Percentiles rank a stretch among this genome's conserved stretches.
These are phyloP conservation scores for Acanthurus lineatus DNA, from an alignment of 2,797 vertebrate genomes.

Conservation along the genomic window DNA sequence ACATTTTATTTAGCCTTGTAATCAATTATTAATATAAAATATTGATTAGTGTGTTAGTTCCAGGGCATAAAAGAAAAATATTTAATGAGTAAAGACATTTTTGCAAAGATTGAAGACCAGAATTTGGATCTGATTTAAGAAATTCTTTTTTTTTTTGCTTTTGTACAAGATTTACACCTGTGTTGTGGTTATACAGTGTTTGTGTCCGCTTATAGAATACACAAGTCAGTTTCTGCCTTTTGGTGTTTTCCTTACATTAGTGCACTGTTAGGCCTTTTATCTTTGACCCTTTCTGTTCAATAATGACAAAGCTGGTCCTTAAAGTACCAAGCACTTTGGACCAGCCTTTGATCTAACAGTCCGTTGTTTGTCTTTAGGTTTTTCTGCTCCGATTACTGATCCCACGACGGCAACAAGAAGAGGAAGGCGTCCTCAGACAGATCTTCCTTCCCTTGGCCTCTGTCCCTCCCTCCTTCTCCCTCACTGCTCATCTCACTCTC, in stretches of 20 bases:
- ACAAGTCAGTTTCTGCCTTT: not conserved
- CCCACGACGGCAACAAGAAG: constrained; percentile 37
- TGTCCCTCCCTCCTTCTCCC: constrained; percentile 41
- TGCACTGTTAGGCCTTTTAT: constrained; percentile 30
- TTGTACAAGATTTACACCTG: not conserved
- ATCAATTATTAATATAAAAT: no score
- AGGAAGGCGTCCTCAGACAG: constrained; percentile 54
- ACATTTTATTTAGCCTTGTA: no score
- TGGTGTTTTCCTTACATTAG: constrained; percentile 21
- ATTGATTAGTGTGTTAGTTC: no score
- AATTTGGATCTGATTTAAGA: no score
- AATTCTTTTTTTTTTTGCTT: no score
- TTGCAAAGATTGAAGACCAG: no score
- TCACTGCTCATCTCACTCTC: constrained; percentile 39
- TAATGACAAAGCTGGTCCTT: constrained; percentile 74
- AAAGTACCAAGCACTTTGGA: constrained; percentile 53
- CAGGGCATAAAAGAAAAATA: no score
- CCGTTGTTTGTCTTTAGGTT: constrained; percentile 73
- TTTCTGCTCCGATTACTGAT: constrained; percentile 66
- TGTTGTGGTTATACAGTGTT: not conserved
- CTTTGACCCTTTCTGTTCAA: constrained; percentile 47
- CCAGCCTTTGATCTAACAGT: constrained; percentile 80
- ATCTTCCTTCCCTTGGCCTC: constrained; percentile 33
- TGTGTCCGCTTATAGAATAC: not conserved
- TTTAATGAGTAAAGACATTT: no score